Conservation (phyloP, 2,113 vertebrate genomes). For the rat (Rattus norvegicus) region DNA sequence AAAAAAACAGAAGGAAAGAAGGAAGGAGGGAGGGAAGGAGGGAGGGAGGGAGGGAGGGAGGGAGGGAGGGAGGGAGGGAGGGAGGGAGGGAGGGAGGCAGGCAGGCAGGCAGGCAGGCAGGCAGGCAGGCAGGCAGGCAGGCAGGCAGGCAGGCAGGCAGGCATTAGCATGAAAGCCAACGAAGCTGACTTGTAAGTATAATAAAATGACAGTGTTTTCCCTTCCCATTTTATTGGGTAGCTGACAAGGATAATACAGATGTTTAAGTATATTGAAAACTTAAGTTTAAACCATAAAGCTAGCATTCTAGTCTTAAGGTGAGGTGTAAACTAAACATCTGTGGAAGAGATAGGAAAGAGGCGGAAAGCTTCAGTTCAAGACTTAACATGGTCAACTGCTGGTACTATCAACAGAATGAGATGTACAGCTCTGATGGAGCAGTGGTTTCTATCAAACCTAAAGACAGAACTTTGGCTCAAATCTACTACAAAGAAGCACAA, state of each 20-base stretch:
- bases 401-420: background rate
- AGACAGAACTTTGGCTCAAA: background rate
- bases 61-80: too few relatives aligned
- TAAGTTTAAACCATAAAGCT: background rate
- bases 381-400: background rate
- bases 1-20: background rate
- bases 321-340: conserved; percentile 3
- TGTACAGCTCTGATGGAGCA: background rate
- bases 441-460: background rate
- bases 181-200: background rate
- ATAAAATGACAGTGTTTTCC: background rate
- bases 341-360: background rate
- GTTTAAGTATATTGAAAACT: background rate
- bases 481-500: background rate
- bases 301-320: conserved; percentile 21
- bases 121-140: background rate
- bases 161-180: background rate
- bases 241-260: conserved; percentile 40
- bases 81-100: too few relatives aligned
- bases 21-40: too few relatives aligned
- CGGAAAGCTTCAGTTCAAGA: background rate
- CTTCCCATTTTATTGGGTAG: background rate
- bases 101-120: background rate
- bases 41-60: too few relatives aligned
- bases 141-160: background rate